Base-by-base conservation (phyloP, 2,888 invertebrate species). In the Eumacrocentrus americanus region DNA sequence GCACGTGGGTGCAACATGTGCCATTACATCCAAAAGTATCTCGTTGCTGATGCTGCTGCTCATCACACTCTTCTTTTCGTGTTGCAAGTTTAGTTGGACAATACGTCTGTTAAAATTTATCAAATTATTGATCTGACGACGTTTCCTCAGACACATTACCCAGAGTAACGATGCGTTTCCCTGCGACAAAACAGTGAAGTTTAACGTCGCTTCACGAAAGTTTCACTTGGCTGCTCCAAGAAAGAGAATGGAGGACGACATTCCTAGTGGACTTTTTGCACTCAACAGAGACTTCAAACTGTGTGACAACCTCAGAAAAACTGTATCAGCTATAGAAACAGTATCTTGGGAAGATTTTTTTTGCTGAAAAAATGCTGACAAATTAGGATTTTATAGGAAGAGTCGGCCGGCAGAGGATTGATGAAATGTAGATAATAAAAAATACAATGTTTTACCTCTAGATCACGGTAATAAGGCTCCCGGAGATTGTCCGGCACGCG, bases 391-490 rank as follows among this genome's bases (percentile, higher is more conserved):
- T 42, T 42, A 42, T 1, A 37, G 11, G 37, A 37, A 4, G 37
- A 37, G 37, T 37, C 12, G 4, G 34, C n/a, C n/a, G n/a, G n/a
- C n/a, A n/a, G n/a, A n/a, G 34, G 9, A 29, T n/a, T n/a, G n/a
- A n/a, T n/a, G n/a, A 46, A 50, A 38, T 44, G 12, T 50, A 47
- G 3, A 23, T 12, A 23, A 29, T n/a, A 3, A 16, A 22, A 23
- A 55, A 58, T 29, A 60, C 58, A 47, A 61, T 42, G 23, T 70
- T 79, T 84, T 81, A 92, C 95, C 88, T 95, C 95, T 84, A 94
- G 92, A 84, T 95, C 95, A 79, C 91, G 88, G 83, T 96, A 97
- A 83, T 95, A 96, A 63, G 96, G 96, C 81, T 96, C 95, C 80
- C 88, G 88, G 68, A 96, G 87, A 82, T 96, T 95, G 79, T 93